Evolutionary conservation across 2,888 invertebrate species (phyloP).

Genomic region (Drosophila mayaguana): DNA sequence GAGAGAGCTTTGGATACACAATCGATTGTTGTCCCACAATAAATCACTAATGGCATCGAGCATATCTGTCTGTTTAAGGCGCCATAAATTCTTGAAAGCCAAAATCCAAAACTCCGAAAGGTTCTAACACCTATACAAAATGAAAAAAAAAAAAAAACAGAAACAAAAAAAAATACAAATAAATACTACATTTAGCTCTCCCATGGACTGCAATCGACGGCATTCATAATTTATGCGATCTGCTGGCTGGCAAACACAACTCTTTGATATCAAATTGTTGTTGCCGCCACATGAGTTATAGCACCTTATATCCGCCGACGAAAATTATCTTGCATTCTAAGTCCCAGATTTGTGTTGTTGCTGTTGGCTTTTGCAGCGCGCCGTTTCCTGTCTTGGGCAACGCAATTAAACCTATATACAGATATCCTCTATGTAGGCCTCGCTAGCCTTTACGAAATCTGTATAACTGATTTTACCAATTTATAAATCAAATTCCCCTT

Average conservation of each 20-base stretch:
- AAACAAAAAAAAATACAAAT: slow-evolving; percentile 2
- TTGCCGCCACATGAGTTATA: slow-evolving; percentile 72
- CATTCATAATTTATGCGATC: slow-evolving; percentile 72
- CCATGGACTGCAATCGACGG: slow-evolving; percentile 47
- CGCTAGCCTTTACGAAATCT: slow-evolving; percentile 1
- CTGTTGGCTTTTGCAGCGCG: background rate
- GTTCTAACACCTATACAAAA: slow-evolving; percentile 71
- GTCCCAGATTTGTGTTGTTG: slow-evolving; percentile 24
- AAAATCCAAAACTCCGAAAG: slow-evolving; percentile 50
- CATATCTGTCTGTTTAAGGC: slow-evolving; percentile 72
- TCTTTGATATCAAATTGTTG: slow-evolving; percentile 77
- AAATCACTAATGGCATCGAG: slow-evolving; percentile 74
- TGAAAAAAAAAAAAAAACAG: background rate
- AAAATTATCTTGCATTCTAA: slow-evolving; percentile 38
- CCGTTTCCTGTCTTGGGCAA: slow-evolving; percentile 49
- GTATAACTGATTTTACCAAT: background rate
- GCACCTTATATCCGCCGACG: slow-evolving; percentile 67
- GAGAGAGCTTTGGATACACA: slow-evolving; percentile 32
- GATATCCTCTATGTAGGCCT: background rate
- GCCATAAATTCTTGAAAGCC: slow-evolving; percentile 70
- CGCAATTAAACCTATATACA: slow-evolving; percentile 43
- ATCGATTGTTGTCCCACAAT: slow-evolving; percentile 72
- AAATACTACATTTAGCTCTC: slow-evolving; percentile 20
- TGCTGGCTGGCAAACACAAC: slow-evolving; percentile 46
- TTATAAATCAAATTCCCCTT: background rate